Percentiles rank a stretch among this genome's conserved stretches.
phyloP scores from a whole-genome alignment of 2,888 invertebrate genomes.

The Desoria tigrina region DNA sequence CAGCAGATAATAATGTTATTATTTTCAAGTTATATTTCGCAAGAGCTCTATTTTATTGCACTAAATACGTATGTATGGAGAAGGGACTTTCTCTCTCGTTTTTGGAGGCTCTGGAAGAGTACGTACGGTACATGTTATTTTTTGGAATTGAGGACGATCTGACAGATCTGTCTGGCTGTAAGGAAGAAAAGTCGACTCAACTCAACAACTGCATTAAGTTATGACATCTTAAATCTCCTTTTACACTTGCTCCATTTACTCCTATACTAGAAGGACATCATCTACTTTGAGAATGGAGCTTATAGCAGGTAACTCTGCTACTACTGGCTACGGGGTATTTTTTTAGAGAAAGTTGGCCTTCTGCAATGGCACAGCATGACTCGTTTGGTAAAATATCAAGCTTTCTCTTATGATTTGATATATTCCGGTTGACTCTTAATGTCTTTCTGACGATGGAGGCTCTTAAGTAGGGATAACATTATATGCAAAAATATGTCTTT shows the following conservation, averaged over 20 bases:
- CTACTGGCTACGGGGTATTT: background rate
- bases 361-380: no score
- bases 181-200: slow-evolving; percentile 15
- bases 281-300: background rate
- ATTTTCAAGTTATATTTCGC: no score
- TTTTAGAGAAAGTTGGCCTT: no score
- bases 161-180: slow-evolving; percentile 6
- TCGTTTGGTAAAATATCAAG: no score
- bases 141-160: slow-evolving; percentile 2
- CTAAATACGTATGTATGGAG: no score
- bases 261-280: no score
- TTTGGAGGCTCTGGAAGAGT: no score
- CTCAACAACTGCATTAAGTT: slow-evolving; percentile 21
- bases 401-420: background rate
- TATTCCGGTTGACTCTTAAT: background rate
- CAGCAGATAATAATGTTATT: no score
- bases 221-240: slow-evolving; percentile 23
- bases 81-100: background rate
- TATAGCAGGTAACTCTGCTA: background rate
- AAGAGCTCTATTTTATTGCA: no score
- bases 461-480: no score
- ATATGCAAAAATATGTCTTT: no score
- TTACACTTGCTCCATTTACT: slow-evolving; percentile 26
- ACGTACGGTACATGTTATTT: background rate
- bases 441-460: background rate